Evolutionary conservation across 2,113 vertebrate species (phyloP).

Genomic region (Dermatemys mawii): DNA sequence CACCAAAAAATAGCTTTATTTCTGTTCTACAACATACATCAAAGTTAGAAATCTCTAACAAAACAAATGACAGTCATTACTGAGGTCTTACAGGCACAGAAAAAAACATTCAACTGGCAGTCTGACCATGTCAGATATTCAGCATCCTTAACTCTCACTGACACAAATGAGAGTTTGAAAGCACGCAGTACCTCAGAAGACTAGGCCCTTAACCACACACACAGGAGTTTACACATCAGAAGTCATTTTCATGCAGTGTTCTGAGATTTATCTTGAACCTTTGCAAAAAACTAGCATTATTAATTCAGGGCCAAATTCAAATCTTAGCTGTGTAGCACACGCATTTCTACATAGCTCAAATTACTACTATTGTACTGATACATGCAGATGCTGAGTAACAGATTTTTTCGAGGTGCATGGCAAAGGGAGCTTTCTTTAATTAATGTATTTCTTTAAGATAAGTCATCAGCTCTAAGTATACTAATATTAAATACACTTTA

Average conservation of each 20-base stretch:
- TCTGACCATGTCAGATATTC: fast-evolving
- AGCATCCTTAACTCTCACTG: neutral
- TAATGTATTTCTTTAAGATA: neutral
- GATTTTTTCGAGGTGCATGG: fast-evolving
- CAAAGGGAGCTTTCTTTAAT: neutral
- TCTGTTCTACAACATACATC: neutral
- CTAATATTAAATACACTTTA: neutral
- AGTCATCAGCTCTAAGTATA: neutral
- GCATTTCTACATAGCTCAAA: neutral
- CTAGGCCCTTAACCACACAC: neutral
- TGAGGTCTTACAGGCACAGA: neutral
- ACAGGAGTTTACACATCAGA: neutral
- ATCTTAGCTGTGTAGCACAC: neutral
- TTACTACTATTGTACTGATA: neutral
- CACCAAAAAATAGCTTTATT: slow-evolving; percentile 5
- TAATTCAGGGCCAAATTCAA: neutral
- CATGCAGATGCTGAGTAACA: neutral
- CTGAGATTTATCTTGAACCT: neutral
- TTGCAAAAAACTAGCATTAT: fast-evolving
- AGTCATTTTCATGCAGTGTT: neutral
- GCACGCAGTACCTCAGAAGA: neutral
- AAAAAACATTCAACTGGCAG: slow-evolving; percentile 2
- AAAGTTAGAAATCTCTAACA: slow-evolving; percentile 1
- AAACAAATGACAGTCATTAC: neutral
- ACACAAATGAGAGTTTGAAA: neutral